phyloP scores from a whole-genome alignment of 2,888 invertebrate genomes.

The Oscheius sp. region DNA sequence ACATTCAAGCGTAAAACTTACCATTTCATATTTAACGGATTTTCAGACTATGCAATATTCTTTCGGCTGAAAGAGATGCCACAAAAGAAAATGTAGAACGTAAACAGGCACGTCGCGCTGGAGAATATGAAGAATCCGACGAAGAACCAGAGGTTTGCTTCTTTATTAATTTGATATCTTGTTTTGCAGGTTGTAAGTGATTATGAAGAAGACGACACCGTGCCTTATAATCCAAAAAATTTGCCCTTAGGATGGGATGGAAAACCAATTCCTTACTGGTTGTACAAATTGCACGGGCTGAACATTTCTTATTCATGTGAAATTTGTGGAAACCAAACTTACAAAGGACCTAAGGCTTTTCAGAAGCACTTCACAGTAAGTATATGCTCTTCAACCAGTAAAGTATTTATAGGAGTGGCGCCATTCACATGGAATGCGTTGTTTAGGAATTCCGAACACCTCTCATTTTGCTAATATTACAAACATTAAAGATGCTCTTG shows the following conservation, averaged over 20 bases:
- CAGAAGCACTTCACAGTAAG: slow-evolving; percentile 92
- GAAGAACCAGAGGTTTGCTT: slow-evolving; percentile 75
- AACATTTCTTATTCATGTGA: slow-evolving; percentile 99
- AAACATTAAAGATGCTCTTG: slow-evolving; percentile 77
- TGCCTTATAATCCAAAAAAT: slow-evolving; percentile 99
- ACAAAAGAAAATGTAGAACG: slow-evolving; percentile 98
- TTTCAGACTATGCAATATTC: slow-evolving; percentile 61
- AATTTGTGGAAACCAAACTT: slow-evolving; percentile 91
- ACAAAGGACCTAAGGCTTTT: slow-evolving; percentile 98
- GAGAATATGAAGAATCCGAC: slow-evolving; percentile 78
- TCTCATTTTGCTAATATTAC: slow-evolving; percentile 99
- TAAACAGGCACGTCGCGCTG: slow-evolving; percentile 84
- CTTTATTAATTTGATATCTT: background rate
- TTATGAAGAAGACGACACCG: slow-evolving; percentile 83
- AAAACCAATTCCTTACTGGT: slow-evolving; percentile 74
- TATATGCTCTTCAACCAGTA: background rate
- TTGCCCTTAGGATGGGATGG: slow-evolving; percentile 85
- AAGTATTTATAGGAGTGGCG: slow-evolving; percentile 79
- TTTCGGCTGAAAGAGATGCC: slow-evolving; percentile 83
- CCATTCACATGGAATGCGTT: slow-evolving; percentile 90
- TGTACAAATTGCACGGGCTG: slow-evolving; percentile 95
- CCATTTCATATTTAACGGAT: background rate
- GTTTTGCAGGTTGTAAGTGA: slow-evolving; percentile 53
- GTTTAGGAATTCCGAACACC: slow-evolving; percentile 98
- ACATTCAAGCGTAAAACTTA: slow-evolving; percentile 42